Percentiles rank a stretch among this genome's conserved stretches.
These are phyloP conservation scores for Chirona hameri DNA, from an alignment of 2,888 invertebrate genomes.

Conservation along the genomic window DNA sequence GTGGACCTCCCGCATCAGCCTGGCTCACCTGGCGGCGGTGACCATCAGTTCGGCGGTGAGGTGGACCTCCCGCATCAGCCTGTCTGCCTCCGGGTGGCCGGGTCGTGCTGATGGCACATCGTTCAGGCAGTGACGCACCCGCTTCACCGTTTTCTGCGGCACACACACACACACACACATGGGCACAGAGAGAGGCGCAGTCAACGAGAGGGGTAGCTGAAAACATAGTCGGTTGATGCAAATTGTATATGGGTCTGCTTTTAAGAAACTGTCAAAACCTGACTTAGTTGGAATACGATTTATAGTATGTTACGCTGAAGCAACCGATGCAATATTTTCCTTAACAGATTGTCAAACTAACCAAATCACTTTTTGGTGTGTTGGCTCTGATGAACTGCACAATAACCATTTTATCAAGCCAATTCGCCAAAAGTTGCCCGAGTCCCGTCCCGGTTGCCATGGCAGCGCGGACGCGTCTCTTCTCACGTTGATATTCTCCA, in stretches of 20 bases:
- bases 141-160: not conserved
- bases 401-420: too few relatives aligned
- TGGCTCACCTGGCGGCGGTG: not conserved
- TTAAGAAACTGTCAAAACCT: too few relatives aligned
- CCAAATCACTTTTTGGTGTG: too few relatives aligned
- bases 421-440: too few relatives aligned
- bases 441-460: too few relatives aligned
- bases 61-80: slow-evolving; percentile 7
- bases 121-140: not conserved
- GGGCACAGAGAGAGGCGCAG: not conserved
- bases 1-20: not conserved
- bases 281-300: too few relatives aligned
- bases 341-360: too few relatives aligned
- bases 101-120: not conserved
- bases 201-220: not conserved
- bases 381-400: too few relatives aligned
- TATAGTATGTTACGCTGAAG: too few relatives aligned
- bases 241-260: too few relatives aligned
- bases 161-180: not conserved
- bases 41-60: not conserved
- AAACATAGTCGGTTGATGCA: too few relatives aligned
- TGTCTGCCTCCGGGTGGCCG: not conserved
- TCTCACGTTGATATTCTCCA: slow-evolving; percentile 56
- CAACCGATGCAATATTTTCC: too few relatives aligned
- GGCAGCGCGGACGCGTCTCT: not conserved